phyloP scores from a whole-genome alignment of 2,797 vertebrate species.

The Sebastes trivittatus region DNA sequence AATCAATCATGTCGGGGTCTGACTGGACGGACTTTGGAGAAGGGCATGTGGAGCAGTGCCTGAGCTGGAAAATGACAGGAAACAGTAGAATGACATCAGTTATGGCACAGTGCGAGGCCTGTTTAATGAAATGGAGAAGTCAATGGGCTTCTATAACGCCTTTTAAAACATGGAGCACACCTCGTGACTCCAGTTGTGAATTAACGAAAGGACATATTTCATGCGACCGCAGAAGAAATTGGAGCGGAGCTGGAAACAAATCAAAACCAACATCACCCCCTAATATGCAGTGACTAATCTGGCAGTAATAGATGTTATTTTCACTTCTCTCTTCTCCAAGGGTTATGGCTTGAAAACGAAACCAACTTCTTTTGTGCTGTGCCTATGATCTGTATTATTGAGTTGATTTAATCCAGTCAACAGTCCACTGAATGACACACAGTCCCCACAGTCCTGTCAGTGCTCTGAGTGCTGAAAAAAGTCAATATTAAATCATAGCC shows the following conservation, averaged over 20 bases:
- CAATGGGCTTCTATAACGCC: constrained; percentile 65
- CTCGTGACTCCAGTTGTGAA: constrained; percentile 57
- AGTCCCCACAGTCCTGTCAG: constrained; percentile 45
- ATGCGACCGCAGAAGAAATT: constrained; percentile 67
- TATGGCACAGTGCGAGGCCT: constrained; percentile 57
- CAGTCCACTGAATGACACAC: constrained; percentile 55
- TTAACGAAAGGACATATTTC: constrained; percentile 65
- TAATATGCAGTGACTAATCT: constrained; percentile 75
- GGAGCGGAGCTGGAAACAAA: constrained; percentile 60
- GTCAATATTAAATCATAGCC: constrained; percentile 68
- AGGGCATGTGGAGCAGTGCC: constrained; percentile 59
- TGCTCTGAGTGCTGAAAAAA: constrained; percentile 47
- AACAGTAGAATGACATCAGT: constrained; percentile 78
- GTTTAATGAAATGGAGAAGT: constrained; percentile 73
- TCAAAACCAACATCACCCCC: constrained; percentile 74
- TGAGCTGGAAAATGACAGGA: constrained; percentile 75
- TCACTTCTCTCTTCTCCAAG: constrained; percentile 58
- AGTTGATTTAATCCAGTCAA: constrained; percentile 66
- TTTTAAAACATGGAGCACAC: constrained; percentile 63
- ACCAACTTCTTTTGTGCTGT: constrained; percentile 43
- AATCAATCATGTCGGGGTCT: constrained; percentile 70
- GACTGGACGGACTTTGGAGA: constrained; percentile 60
- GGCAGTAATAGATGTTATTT: constrained; percentile 71
- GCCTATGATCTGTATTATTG: constrained; percentile 43
- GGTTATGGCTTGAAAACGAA: constrained; percentile 47